These are phyloP conservation scores for Nycticryphes semicollaris DNA, from an alignment of 2,113 vertebrate genomes.

Conservation along the genomic window DNA sequence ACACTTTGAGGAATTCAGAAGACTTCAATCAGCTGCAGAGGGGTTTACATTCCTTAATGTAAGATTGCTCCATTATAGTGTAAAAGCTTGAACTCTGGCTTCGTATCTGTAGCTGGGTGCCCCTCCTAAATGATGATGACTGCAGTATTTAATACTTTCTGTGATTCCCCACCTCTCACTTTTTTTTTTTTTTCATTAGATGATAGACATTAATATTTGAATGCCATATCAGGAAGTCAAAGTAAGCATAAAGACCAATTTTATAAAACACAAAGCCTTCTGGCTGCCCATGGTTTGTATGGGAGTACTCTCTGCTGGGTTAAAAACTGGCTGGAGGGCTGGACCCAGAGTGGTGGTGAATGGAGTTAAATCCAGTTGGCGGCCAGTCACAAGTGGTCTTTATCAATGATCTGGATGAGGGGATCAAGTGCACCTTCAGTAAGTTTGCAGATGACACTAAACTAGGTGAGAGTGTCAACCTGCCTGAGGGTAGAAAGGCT, in stretches of 20 bases:
- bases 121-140: neutral
- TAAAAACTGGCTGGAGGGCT: no score
- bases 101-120: neutral
- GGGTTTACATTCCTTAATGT: neutral
- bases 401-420: no score
- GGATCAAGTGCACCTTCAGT: no score
- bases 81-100: neutral
- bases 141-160: neutral
- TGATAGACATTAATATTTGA: neutral
- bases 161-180: neutral
- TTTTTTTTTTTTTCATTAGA: neutral
- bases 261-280: neutral
- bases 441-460: no score
- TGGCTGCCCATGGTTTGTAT: no score
- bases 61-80: neutral
- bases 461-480: no score
- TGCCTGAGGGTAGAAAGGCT: no score
- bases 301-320: no score
- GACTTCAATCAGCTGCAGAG: neutral
- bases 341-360: no score
- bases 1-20: neutral
- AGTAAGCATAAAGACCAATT: neutral
- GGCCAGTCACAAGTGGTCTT: no score
- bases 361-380: no score
- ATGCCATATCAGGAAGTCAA: neutral